phyloP scores from a whole-genome alignment of 2,797 vertebrate species.

The Diplodus puntazzo region DNA sequence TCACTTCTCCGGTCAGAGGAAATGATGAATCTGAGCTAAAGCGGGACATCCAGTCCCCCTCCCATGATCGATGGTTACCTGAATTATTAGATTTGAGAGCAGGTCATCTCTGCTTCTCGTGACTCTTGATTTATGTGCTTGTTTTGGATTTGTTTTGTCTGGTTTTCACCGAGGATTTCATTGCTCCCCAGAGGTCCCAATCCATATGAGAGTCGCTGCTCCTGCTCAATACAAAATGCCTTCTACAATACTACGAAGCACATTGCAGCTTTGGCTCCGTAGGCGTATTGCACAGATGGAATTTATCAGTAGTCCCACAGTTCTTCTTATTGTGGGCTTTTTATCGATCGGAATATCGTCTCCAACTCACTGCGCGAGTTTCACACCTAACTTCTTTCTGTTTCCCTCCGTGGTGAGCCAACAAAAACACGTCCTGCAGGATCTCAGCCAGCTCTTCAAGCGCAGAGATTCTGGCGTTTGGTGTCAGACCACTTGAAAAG shows the following conservation, averaged over 20 bases:
- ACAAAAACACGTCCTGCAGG: conserved; percentile 57
- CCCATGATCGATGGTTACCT: conserved; percentile 21
- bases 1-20: conserved; percentile 2
- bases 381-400: conserved; percentile 33
- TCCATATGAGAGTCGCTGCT: neutral
- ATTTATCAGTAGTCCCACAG: conserved; percentile 4
- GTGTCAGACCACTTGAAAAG: conserved; percentile 75
- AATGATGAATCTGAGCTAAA: conserved; percentile 11
- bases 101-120: neutral
- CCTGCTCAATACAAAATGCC: neutral
- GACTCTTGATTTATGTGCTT: neutral
- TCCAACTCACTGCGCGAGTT: conserved; percentile 24
- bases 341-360: conserved; percentile 16
- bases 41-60: neutral
- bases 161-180: neutral
- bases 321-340: neutral
- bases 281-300: conserved; percentile 2
- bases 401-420: conserved; percentile 35
- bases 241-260: neutral
- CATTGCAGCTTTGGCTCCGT: conserved; percentile 2
- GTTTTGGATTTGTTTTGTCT: neutral
- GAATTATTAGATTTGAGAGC: conserved; percentile 8
- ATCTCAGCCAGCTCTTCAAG: conserved; percentile 55
- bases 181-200: neutral
- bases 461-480: conserved; percentile 36